Evolutionary conservation across 2,113 vertebrate species (phyloP).

Genomic region (Orthonyx spaldingii): DNA sequence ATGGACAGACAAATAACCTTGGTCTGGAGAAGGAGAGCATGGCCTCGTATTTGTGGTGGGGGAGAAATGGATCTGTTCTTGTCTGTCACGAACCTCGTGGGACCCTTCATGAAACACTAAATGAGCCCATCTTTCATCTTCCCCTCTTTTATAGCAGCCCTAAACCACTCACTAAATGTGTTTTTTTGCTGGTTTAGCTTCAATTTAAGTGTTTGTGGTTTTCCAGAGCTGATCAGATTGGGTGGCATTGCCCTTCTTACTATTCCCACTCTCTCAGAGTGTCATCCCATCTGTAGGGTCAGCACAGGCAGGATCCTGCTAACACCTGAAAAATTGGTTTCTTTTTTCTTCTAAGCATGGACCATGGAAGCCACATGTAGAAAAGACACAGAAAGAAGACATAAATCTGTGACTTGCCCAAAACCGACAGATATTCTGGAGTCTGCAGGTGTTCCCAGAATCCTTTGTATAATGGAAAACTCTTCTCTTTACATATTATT

Average conservation of each 20-base stretch:
- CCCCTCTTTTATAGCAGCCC: background rate
- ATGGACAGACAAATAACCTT: background rate
- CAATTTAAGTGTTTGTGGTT: background rate
- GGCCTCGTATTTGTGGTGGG: background rate
- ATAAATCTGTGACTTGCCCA: background rate
- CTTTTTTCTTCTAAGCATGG: background rate
- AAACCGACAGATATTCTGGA: background rate
- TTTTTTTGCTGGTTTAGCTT: background rate
- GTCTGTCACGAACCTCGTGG: background rate
- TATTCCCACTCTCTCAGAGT: background rate
- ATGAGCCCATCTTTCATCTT: background rate
- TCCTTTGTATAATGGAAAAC: background rate
- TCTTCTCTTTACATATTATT: background rate
- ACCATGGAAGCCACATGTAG: background rate
- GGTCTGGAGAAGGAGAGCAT: background rate
- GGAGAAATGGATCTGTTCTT: background rate
- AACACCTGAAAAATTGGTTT: background rate
- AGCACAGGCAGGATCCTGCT: background rate
- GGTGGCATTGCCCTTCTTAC: background rate
- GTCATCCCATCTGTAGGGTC: accelerated
- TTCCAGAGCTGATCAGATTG: background rate
- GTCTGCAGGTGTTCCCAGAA: background rate
- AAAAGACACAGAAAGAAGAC: background rate
- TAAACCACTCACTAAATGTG: background rate
- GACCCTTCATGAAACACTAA: background rate